phyloP scores from a whole-genome alignment of 2,797 vertebrate genomes.

The Lagorchestes hirsutus region DNA sequence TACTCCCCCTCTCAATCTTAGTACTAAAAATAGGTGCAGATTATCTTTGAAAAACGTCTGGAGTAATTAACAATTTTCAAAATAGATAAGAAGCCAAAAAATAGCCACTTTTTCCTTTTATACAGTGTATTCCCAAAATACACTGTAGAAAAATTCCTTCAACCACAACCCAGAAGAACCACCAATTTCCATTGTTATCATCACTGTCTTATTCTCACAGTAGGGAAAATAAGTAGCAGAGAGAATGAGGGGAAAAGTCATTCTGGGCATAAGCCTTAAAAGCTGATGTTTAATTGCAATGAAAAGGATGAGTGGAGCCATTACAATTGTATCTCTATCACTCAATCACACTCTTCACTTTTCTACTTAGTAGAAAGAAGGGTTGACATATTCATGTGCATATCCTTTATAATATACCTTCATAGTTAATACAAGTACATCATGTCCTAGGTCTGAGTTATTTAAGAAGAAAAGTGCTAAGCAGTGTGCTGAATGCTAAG shows the following conservation, averaged over 20 bases:
- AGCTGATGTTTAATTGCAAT: background rate
- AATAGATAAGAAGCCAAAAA: background rate
- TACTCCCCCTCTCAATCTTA: background rate
- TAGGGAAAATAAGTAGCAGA: background rate
- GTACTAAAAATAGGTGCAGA: background rate
- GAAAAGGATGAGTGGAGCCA: background rate
- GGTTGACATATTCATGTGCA: background rate
- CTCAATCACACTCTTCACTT: background rate
- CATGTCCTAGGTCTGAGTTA: background rate
- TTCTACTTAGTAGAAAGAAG: background rate
- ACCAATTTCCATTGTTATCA: background rate
- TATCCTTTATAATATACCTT: background rate
- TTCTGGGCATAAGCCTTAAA: background rate
- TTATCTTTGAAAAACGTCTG: background rate
- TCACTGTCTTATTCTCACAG: background rate
- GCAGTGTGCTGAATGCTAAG: background rate
- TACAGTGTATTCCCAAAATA: background rate
- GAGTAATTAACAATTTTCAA: background rate
- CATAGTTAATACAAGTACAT: background rate
- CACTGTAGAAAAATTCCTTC: background rate
- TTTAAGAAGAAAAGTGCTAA: background rate
- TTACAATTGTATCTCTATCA: background rate
- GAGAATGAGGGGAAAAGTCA: background rate
- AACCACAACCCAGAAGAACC: background rate
- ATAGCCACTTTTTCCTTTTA: too few relatives aligned